Evolutionary conservation across 1,140 invertebrate species (phyloP), one percentile per base, ranked within the genome.

Genomic region (Neodiprion lecontei): DNA sequence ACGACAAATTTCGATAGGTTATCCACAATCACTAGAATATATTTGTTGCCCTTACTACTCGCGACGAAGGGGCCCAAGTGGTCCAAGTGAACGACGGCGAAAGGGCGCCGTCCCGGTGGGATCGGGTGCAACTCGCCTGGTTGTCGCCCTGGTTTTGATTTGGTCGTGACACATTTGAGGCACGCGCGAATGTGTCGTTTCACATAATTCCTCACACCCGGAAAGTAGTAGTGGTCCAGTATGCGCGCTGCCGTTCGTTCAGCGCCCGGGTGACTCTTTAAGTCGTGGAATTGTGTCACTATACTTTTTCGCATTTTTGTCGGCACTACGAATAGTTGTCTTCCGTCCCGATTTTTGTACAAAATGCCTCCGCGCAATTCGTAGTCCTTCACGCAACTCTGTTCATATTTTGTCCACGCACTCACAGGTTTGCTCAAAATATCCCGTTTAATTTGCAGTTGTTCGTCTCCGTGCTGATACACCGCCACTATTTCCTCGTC

Each of bases 191-290:
- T 78, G 50, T 78, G 77, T 11, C 68, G 40, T 12, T 61, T 61
- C 5, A 78, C 67, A 67, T 78, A 78, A 9, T 53, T 10, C 53
- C 67, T 65, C 74, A 79, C 71, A 40, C 67, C 53, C 0, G 79
- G 75, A 73, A 79, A 78, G 48, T 76, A 79, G 72, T 75, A 80
- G 17, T 76, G 21, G 66, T 74, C 40, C 67, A 47, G 11, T 12
- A 79, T 77, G 40, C 40, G n/a, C 14, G 14, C 23, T 9, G 78
- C 49, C 1, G 77, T 79, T 9, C 76, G 61, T 1, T 80, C 77
- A 12, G 75, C 9, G 4, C 77, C 76, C 7, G 69, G 69, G 48
- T 76, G 75, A 66, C 72, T 65, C 28, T 48, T 23, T 9, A 21
- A 28, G 9, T 74, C 53, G 23, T 79, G 74, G 9, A 71, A 21